Base-by-base conservation (phyloP, 1,140 invertebrate genomes). In the Apis mellifera region DNA sequence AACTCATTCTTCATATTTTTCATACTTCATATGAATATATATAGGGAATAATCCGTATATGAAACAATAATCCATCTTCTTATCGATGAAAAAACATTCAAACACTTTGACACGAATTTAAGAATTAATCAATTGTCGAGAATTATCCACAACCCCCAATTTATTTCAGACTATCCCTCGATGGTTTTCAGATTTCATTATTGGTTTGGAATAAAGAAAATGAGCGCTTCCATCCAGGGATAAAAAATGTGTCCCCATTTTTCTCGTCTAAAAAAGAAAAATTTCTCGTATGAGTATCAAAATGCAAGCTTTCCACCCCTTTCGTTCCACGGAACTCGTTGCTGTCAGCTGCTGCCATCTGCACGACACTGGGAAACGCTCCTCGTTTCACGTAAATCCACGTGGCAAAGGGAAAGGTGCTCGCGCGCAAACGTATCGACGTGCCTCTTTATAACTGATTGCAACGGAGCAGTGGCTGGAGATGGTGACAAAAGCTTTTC, bases 401-500 rank as follows among this genome's bases (percentile, higher is more conserved):
- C 57, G 57, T 54, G 62, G 59, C 57, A 71, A 60, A 57, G n/a
- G 42, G 21, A 21, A 3, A 4, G 2, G 32, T 1, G 21, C 12
- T n/a, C 12, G 42, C 64, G 59, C 57, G 59, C 72, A 78, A 73
- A 78, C 83, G 76, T 83, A 88, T 87, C 86, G 86, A 85, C 79
- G 86, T 82, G 83, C 85, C 86, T 72, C 68, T 70, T 80, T 79
- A 82, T 87, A 88, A 88, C 86, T 82, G 86, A 88, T 88, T 88
- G 86, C 86, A 85, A 73, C 75, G 26, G 79, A 69, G 75, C 78
- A 84, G 74, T 73, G 60, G 85, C 54, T 70, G 79, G 66, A 85
- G 72, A 82, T 79, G 75, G 72, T 79, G 78, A 68, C 71, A 76
- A 75, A 83, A 88, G 78, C 84, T 82, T 82, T 85, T 87, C 82